Percentiles rank a stretch among this genome's conserved stretches.
These are phyloP conservation scores for Anneissia japonica DNA, from an alignment of 35 echinoderm and acorn worm genomes.

Conservation along the genomic window DNA sequence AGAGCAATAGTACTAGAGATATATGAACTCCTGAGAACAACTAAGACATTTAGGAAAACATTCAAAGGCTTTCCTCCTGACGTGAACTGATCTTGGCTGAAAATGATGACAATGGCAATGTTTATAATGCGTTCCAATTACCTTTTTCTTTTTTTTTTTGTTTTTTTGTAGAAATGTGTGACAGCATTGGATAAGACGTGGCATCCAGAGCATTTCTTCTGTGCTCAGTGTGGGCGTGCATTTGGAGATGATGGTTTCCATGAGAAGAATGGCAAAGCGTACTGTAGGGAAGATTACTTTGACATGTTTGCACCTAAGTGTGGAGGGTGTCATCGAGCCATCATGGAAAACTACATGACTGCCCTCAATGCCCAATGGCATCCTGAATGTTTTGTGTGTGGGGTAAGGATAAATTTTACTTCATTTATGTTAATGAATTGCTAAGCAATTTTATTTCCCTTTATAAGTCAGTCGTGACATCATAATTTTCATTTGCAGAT, in stretches of 20 bases:
- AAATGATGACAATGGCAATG: too few species aligned
- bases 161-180: slow-evolving; percentile 59
- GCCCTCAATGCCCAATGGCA: slow-evolving; percentile 97
- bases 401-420: slow-evolving; percentile 41
- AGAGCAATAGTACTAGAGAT: too few species aligned
- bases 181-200: slow-evolving; percentile 95
- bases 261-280: slow-evolving; percentile 91
- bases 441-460: too few species aligned
- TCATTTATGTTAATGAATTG: background rate
- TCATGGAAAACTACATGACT: slow-evolving; percentile 98
- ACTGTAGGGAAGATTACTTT: slow-evolving; percentile 94
- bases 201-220: slow-evolving; percentile 99
- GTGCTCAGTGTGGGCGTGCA: slow-evolving; percentile 85
- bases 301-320: slow-evolving; percentile 98
- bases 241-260: slow-evolving; percentile 89
- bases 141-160: too few species aligned
- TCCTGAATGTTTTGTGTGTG: slow-evolving; percentile 93
- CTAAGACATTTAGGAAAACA: too few species aligned
- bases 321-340: slow-evolving; percentile 79
- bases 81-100: too few species aligned
- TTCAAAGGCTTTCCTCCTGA: too few species aligned
- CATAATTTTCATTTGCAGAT: too few species aligned
- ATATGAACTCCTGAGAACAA: too few species aligned
- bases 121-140: too few species aligned
- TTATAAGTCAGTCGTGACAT: too few species aligned